Evolutionary conservation across 2,797 vertebrate species (phyloP).

Genomic region (Gallinago stenura): DNA sequence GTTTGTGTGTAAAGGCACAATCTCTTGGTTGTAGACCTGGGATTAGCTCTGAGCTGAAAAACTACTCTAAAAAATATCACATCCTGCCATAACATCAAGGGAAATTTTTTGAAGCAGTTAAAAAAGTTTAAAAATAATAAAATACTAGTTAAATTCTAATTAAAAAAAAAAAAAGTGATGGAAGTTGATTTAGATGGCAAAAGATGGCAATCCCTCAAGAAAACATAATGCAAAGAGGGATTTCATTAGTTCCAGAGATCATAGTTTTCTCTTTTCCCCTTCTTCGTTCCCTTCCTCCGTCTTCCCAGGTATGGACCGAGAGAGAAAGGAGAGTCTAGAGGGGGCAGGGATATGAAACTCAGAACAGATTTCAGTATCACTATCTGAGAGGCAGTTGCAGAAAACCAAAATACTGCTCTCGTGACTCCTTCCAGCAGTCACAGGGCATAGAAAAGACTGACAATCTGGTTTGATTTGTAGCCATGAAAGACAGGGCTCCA

Average conservation of each 20-base stretch:
- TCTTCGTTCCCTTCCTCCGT: not conserved
- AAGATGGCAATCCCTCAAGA: not conserved
- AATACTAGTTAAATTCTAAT: not conserved
- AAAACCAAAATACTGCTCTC: conserved; percentile 52
- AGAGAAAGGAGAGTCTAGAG: not conserved
- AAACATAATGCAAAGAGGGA: not conserved
- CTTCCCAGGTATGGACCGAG: not conserved
- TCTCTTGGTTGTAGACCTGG: not conserved
- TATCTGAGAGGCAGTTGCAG: conserved; percentile 36
- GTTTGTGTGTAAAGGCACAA: not conserved
- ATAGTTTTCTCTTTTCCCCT: not conserved
- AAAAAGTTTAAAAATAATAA: not conserved
- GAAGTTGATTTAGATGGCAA: not conserved
- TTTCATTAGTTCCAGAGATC: not conserved
- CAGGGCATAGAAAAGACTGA: conserved; percentile 31
- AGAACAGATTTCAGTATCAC: conserved; percentile 25
- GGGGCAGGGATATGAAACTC: not conserved
- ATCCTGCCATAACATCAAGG: not conserved
- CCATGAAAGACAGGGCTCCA: not conserved
- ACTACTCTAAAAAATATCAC: not conserved
- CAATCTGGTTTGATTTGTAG: conserved; percentile 42
- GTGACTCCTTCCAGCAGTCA: conserved; percentile 49
- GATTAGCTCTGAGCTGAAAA: not conserved
- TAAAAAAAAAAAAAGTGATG: not conserved
- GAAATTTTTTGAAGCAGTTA: not conserved